Evolutionary conservation across 2,113 vertebrate genomes (phyloP), one percentile per base, ranked within the genome.

Genomic region (Reinhardtius hippoglossoides): DNA sequence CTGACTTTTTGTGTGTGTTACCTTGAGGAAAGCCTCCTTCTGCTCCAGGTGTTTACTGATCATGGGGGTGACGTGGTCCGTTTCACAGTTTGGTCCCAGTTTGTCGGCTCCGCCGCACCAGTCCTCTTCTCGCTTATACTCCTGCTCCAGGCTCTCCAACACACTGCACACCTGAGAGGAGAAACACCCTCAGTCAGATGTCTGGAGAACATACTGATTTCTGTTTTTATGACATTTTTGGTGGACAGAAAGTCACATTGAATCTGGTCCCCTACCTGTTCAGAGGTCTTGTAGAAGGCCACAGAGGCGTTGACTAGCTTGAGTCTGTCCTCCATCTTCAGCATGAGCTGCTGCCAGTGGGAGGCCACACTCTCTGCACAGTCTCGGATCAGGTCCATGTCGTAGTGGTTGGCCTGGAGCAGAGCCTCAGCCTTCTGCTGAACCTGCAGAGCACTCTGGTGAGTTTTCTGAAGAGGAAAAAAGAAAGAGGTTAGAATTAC

Each of bases 261-360:
- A 56, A 15, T 20, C 21, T 3, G 21, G 26, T 52, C 59, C 21
- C 85, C 18, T 86, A 97, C 98, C 97, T 99, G 98, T 81, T 99
- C 98, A 0, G 98, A 99, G 13, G 98, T 99, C 91, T 99, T 99
- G 90, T 99, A 99, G 87, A 99, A 99, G 91, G 98, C 98, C 61
- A 99, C 98, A 0, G 98, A 99, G 3, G 98, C 98, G 0, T 99
- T 99, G 86, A 99, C 98, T n/a, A 99, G 97, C 89, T 99, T 99
- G 67, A 99, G 96, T 31, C 98, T 95, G 81, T 99, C 98, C 85
- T 99, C 98, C 98, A 99, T 99, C 93, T 99, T 99, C 62, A 99
- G 94, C 98, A 99, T 99, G 75, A 99, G 96, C 87, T 99, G 98
- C 62, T 99, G 98, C 98, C 98, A 98, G 67, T 99, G 98, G 0